phyloP scores from a whole-genome alignment of 1,140 invertebrate species.

The Microplitis mediator region DNA sequence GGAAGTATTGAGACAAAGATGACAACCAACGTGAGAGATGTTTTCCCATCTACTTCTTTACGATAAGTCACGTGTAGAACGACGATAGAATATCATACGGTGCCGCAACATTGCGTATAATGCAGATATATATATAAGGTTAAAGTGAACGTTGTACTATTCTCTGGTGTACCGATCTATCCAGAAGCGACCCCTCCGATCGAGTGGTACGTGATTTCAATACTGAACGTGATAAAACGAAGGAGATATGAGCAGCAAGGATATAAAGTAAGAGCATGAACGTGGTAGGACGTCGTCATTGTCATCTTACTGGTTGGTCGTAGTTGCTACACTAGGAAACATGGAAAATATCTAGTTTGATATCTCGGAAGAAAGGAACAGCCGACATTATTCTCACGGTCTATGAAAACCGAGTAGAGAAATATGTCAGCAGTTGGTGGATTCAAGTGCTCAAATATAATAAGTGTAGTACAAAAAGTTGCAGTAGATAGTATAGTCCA shows the following conservation, averaged over 20 bases:
- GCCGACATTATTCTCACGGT: not conserved
- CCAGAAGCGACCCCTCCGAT: slow-evolving; percentile 41
- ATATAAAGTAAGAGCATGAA: not conserved
- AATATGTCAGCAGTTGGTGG: too few species aligned
- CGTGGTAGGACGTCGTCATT: not conserved
- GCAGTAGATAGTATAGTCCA: too few species aligned
- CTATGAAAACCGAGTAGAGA: too few species aligned
- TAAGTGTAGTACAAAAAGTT: too few species aligned
- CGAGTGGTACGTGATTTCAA: slow-evolving; percentile 44
- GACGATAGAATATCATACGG: slow-evolving; percentile 29
- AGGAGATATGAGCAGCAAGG: slow-evolving; percentile 9
- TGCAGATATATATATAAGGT: slow-evolving; percentile 12
- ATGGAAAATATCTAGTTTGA: too few species aligned
- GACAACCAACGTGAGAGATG: not conserved
- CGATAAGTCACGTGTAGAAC: slow-evolving; percentile 29
- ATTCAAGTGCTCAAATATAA: too few species aligned
- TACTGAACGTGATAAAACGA: slow-evolving; percentile 33
- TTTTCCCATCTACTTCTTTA: slow-evolving; percentile 21
- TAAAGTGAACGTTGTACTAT: slow-evolving; percentile 22
- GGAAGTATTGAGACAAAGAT: not conserved
- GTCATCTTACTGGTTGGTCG: not conserved
- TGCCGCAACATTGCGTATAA: slow-evolving; percentile 25
- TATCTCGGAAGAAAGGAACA: not conserved
- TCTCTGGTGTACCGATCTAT: slow-evolving; percentile 21
- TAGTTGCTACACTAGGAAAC: too few species aligned